Percentiles rank a stretch among this genome's conserved stretches.
phyloP scores from a whole-genome alignment of 1,140 invertebrate genomes.

The Ceratina japonica region DNA sequence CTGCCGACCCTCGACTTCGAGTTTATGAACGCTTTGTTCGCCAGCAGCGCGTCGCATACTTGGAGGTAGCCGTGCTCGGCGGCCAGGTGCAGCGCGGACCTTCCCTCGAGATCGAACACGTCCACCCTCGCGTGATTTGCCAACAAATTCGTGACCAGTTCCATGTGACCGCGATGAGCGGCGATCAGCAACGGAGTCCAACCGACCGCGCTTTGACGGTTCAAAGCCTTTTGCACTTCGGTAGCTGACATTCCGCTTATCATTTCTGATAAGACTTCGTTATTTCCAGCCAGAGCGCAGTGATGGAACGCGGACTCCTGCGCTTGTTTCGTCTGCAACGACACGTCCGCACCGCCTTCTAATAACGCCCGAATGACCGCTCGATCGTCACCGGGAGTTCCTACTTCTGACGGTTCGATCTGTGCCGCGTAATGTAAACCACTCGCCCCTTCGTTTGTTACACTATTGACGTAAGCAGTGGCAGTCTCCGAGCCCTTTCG shows the following conservation, averaged over 20 bases:
- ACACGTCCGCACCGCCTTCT: constrained; percentile 93
- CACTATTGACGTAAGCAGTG: constrained; percentile 87
- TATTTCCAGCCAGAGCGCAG: constrained; percentile 96
- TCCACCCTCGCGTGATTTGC: constrained; percentile 97
- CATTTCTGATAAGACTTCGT: constrained; percentile 96
- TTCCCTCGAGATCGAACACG: constrained; percentile 97
- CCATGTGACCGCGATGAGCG: constrained; percentile 88
- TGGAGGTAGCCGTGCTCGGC: constrained; percentile 94
- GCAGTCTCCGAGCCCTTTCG: constrained; percentile 86
- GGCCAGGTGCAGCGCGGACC: constrained; percentile 96
- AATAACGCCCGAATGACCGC: constrained; percentile 94
- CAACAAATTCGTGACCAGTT: constrained; percentile 91
- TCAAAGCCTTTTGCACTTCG: constrained; percentile 94
- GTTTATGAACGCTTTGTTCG: constrained; percentile 99
- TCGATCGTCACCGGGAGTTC: constrained; percentile 89
- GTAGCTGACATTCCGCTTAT: constrained; percentile 91
- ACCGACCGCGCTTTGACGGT: constrained; percentile 93
- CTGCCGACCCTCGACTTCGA: constrained; percentile 93
- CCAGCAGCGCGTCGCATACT: constrained; percentile 96
- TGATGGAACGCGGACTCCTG: constrained; percentile 97
- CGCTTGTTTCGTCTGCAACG: constrained; percentile 89
- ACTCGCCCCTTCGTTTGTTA: constrained; percentile 95
- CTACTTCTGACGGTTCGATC: constrained; percentile 88
- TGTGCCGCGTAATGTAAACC: constrained; percentile 94
- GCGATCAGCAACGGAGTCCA: constrained; percentile 98